Conservation (phyloP, 2,797 vertebrate species). For the Enteromius paludinosus region DNA sequence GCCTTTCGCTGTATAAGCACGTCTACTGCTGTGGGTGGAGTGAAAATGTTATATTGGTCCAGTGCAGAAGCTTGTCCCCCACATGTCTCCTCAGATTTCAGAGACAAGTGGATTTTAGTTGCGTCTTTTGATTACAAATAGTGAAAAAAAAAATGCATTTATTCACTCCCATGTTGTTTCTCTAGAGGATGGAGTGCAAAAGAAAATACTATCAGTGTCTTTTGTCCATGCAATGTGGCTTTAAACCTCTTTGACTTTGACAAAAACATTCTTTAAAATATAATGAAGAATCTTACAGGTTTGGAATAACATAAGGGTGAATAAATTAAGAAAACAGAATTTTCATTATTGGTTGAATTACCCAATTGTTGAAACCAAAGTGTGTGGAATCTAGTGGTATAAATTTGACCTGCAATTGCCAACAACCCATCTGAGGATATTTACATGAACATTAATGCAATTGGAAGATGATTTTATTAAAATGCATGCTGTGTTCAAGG, state of each 20-base stretch:
- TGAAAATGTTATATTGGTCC: slow-evolving; percentile 22
- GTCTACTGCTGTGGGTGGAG: slow-evolving; percentile 18
- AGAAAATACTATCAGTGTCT: background rate
- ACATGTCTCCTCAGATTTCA: background rate
- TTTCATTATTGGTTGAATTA: background rate
- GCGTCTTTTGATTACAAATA: background rate
- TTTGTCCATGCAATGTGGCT: background rate
- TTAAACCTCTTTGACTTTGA: background rate
- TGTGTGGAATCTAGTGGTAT: background rate
- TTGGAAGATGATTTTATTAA: background rate
- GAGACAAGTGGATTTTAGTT: background rate
- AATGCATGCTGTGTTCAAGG: background rate
- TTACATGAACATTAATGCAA: background rate
- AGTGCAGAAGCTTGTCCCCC: background rate
- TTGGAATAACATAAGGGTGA: background rate
- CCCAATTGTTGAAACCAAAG: background rate
- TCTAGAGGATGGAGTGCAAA: background rate
- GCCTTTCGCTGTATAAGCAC: slow-evolving; percentile 43
- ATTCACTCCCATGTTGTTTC: background rate
- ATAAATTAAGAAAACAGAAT: background rate
- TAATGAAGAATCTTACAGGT: background rate
- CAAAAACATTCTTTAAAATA: background rate
- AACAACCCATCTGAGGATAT: background rate
- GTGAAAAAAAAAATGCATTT: background rate
- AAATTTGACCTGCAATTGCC: background rate